Conservation (phyloP, 2,797 vertebrate species). For the Hydrophis major region DNA sequence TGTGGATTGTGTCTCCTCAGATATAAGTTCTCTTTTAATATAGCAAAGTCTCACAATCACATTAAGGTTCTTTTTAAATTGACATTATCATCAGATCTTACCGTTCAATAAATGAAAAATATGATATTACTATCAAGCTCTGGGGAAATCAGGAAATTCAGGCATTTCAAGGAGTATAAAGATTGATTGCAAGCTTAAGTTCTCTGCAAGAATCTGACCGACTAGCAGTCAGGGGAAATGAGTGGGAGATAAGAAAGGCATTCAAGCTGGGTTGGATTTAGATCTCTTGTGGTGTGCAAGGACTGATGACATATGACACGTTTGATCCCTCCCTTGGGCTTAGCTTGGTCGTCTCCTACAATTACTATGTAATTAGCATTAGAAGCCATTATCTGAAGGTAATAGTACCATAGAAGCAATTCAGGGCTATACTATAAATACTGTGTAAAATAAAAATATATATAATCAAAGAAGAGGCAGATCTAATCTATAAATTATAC, state of each 20-base stretch:
- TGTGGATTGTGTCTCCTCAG: not conserved
- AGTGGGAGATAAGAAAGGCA: not conserved
- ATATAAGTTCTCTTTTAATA: not conserved
- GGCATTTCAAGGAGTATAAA: not conserved
- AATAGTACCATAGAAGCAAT: not conserved
- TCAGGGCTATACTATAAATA: not conserved
- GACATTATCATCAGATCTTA: not conserved
- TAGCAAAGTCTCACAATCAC: not conserved
- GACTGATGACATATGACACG: not conserved
- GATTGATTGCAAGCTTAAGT: not conserved
- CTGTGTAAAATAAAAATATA: not conserved
- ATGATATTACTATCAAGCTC: not conserved
- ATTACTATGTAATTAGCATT: not conserved
- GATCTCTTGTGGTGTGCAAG: not conserved
- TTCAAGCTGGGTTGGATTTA: not conserved
- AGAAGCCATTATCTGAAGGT: not conserved
- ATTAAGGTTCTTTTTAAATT: not conserved
- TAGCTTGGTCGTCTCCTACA: not conserved
- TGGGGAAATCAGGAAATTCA: not conserved
- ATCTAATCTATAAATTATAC: not conserved
- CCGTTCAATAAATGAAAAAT: not conserved
- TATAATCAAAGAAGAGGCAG: not conserved
- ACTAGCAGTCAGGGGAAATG: not conserved
- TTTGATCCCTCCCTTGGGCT: not conserved
- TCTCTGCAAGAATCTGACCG: not conserved